Percentiles rank a stretch among this genome's conserved stretches.
Conservation (phyloP, 2,888 invertebrate species). For the Fissipunctia ypsillon region DNA sequence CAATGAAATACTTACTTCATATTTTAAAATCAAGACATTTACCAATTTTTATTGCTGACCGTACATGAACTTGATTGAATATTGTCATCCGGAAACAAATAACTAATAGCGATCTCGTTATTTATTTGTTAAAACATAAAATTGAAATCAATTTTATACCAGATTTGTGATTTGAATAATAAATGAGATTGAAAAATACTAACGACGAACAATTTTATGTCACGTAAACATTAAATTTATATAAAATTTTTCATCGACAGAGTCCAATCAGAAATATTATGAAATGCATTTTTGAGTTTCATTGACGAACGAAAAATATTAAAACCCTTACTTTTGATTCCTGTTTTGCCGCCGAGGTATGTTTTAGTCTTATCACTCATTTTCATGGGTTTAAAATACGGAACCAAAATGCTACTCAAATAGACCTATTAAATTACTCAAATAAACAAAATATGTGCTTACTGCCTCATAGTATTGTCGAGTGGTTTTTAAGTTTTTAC, state of each 20-base stretch:
- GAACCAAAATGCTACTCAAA: neutral
- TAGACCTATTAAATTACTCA: neutral
- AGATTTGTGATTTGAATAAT: constrained; percentile 52
- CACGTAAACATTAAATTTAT: constrained; percentile 21
- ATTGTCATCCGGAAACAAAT: constrained; percentile 28
- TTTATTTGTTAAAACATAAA: constrained; percentile 50
- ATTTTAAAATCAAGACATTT: neutral
- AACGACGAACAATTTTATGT: no score
- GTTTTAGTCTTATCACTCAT: no score
- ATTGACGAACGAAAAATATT: neutral
- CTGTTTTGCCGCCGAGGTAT: neutral
- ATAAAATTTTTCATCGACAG: constrained; percentile 11
- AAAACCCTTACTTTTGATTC: neutral
- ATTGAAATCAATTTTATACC: constrained; percentile 28
- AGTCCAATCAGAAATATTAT: constrained; percentile 22
- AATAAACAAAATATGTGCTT: neutral
- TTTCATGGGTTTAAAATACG: neutral
- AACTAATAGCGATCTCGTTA: constrained; percentile 29
- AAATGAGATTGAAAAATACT: constrained; percentile 41
- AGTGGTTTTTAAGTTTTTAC: neutral
- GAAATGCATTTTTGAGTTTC: constrained; percentile 21
- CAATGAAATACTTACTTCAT: neutral
- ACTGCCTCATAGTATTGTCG: neutral
- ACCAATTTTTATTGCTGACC: neutral
- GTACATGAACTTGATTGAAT: constrained; percentile 1